Conservation (phyloP, 2,888 invertebrate genomes). For the Camponotus fellah region DNA sequence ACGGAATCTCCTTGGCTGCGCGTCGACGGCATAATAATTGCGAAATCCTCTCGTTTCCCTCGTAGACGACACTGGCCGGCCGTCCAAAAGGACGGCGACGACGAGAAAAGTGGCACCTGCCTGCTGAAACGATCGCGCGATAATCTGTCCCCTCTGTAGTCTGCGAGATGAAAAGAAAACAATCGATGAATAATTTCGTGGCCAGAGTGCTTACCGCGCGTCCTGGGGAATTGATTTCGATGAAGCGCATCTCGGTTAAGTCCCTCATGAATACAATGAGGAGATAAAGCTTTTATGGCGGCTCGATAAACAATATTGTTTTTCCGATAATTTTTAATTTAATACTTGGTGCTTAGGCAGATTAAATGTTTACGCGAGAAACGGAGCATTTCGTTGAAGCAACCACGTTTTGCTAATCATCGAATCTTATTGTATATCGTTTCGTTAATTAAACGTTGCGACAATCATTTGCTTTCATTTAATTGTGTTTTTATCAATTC, state of each 20-base stretch:
- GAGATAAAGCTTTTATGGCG: constrained; percentile 55
- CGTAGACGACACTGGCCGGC: constrained; percentile 26
- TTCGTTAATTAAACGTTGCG: constrained; percentile 16
- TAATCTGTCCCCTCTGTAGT: constrained; percentile 59
- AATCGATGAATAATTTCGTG: constrained; percentile 74
- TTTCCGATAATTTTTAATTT: constrained; percentile 56
- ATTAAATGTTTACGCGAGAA: constrained; percentile 50
- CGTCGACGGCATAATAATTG: constrained; percentile 73
- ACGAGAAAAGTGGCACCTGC: constrained; percentile 55
- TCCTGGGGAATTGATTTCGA: constrained; percentile 67
- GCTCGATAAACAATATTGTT: constrained; percentile 52
- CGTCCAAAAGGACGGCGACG: constrained; percentile 49
- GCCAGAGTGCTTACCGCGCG: constrained; percentile 35
- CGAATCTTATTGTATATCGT: not conserved
- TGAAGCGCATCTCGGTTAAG: constrained; percentile 22
- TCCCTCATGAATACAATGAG: constrained; percentile 56
- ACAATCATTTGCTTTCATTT: not conserved
- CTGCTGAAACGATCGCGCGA: constrained; percentile 54
- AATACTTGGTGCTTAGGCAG: constrained; percentile 48
- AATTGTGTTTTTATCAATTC: not conserved
- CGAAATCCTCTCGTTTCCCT: constrained; percentile 42
- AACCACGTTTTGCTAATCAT: not conserved
- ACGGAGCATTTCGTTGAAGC: not conserved
- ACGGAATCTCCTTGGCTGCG: constrained; percentile 62
- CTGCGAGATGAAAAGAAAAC: constrained; percentile 72